Evolutionary conservation across 2,888 invertebrate genomes (phyloP).

Genomic region (Adineta ricciae): DNA sequence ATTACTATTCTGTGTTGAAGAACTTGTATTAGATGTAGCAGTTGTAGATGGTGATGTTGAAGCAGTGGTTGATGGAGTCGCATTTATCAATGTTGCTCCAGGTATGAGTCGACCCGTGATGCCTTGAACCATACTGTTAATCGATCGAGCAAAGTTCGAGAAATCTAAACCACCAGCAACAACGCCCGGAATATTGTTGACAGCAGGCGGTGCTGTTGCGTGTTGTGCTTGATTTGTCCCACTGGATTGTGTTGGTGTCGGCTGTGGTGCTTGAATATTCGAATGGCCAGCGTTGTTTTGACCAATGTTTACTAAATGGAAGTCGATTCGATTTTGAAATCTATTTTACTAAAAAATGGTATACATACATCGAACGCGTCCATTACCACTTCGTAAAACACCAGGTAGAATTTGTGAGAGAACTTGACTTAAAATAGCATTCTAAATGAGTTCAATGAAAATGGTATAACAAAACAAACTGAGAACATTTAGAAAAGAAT

Average conservation of each 20-base stretch:
- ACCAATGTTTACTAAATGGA: not conserved
- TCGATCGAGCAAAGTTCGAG: not conserved
- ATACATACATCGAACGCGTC: not conserved
- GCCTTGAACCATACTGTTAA: constrained; percentile 1
- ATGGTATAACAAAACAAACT: not conserved
- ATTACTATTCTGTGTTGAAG: not conserved
- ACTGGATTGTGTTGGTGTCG: not conserved
- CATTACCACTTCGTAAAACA: constrained; percentile 4
- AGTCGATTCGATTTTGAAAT: too few relatives aligned
- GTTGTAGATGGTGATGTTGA: not conserved
- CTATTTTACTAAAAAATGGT: not conserved
- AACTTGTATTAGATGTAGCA: not conserved
- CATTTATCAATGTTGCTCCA: not conserved
- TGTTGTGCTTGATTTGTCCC: not conserved
- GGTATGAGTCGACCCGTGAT: constrained; percentile 3
- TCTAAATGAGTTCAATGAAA: not conserved
- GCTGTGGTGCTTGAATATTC: not conserved
- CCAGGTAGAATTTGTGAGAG: constrained; percentile 21
- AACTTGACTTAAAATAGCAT: not conserved
- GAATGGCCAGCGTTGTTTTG: not conserved
- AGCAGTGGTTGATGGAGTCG: not conserved
- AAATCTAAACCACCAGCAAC: not conserved
- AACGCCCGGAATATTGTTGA: not conserved
- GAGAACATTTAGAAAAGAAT: not conserved
- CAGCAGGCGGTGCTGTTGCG: not conserved